Percentiles rank a stretch among this genome's conserved stretches.
phyloP scores from a whole-genome alignment of 2,888 invertebrate genomes.

The Melanotus villosus region DNA sequence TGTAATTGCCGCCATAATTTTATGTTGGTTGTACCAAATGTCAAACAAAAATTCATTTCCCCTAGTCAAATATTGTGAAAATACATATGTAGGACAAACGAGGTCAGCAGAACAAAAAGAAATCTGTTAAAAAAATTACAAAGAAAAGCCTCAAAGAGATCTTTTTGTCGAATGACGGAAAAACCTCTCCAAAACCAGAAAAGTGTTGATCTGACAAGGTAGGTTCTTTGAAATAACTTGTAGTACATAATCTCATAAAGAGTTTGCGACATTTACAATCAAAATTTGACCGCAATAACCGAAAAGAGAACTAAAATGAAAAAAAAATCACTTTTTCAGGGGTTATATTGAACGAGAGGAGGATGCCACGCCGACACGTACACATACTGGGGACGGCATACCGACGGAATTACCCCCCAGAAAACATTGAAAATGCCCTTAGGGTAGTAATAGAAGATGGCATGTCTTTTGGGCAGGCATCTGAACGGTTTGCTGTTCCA shows the following conservation, averaged over 20 bases:
- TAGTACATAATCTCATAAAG: not conserved
- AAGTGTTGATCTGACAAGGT: no score
- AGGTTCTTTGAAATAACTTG: no score
- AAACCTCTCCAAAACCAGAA: no score
- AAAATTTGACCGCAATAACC: not conserved
- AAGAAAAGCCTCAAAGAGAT: no score
- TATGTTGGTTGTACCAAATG: no score
- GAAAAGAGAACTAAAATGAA: not conserved
- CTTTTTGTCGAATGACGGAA: no score
- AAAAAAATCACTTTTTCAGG: not conserved
- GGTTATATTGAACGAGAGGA: not conserved
- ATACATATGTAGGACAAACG: no score
- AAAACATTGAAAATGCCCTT: slow-evolving; percentile 1
- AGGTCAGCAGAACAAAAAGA: no score
- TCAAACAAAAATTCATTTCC: no score
- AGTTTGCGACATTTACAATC: not conserved
- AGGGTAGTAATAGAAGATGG: not conserved
- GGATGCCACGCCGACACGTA: not conserved
- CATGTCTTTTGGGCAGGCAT: not conserved
- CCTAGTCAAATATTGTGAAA: no score
- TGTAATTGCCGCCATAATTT: no score
- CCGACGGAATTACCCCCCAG: not conserved
- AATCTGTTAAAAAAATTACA: no score
- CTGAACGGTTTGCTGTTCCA: not conserved
- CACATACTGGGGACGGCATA: not conserved